Evolutionary conservation across 1,140 invertebrate species (phyloP).

Genomic region (Drosophila cardini): DNA sequence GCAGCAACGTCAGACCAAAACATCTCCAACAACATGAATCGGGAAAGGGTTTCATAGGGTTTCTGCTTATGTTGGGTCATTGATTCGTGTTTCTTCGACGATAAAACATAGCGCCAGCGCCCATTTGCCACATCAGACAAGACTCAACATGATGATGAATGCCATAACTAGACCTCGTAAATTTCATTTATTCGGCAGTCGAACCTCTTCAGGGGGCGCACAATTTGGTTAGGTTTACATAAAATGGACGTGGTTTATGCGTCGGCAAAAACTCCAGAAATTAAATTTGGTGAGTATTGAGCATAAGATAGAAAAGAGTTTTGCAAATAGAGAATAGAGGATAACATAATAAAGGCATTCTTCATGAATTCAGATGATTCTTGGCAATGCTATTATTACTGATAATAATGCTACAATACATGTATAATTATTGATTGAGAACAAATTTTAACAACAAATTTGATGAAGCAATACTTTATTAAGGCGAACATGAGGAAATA

Average conservation of each 20-base stretch:
- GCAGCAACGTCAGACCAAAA: neutral
- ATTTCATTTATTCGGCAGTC: constrained; percentile 51
- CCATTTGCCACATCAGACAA: constrained; percentile 55
- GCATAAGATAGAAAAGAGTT: no score
- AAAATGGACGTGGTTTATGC: neutral
- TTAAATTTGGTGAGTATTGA: neutral
- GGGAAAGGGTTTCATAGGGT: constrained; percentile 1
- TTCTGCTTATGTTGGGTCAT: constrained; percentile 26
- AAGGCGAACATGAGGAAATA: no score
- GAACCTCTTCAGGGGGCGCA: neutral
- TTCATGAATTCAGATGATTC: no score
- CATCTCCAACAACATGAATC: neutral
- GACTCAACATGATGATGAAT: constrained; percentile 62
- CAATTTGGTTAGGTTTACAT: neutral
- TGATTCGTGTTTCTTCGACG: constrained; percentile 50
- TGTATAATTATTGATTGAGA: no score
- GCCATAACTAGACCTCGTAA: constrained; percentile 65
- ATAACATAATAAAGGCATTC: no score
- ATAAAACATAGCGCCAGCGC: constrained; percentile 42
- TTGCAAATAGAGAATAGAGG: no score
- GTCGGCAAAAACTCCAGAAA: neutral
- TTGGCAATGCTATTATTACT: no score
- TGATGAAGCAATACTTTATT: no score
- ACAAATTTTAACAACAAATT: no score
- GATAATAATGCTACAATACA: no score